Evolutionary conservation across 2,113 vertebrate genomes (phyloP).

Genomic region (Petromus typicus): DNA sequence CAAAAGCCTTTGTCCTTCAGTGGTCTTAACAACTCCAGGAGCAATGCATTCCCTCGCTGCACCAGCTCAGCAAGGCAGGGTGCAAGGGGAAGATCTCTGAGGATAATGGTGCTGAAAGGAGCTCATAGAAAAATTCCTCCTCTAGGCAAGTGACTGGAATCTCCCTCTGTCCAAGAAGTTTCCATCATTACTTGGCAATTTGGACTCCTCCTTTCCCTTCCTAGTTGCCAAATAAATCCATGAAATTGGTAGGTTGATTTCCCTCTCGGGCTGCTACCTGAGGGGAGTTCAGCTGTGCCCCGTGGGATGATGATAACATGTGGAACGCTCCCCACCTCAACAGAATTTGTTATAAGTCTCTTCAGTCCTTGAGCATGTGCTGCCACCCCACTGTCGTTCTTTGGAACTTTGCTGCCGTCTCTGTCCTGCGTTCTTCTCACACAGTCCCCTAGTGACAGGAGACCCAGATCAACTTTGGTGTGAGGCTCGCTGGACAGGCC

Average conservation of each 20-base stretch:
- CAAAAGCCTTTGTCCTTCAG: neutral
- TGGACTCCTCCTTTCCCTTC: neutral
- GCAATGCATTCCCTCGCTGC: accelerated
- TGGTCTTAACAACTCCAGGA: neutral
- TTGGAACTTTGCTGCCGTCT: neutral
- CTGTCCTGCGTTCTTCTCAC: neutral
- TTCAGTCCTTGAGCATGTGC: neutral
- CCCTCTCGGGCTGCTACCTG: neutral
- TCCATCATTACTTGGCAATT: neutral
- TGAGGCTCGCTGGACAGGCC: neutral
- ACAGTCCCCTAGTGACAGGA: neutral
- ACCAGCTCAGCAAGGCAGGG: neutral
- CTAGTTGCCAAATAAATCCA: neutral
- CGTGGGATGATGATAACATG: neutral
- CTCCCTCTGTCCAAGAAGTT: neutral
- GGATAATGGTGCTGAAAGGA: neutral
- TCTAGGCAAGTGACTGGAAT: neutral
- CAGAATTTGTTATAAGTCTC: neutral
- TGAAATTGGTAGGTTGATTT: neutral
- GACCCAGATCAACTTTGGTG: neutral
- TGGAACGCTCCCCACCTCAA: neutral
- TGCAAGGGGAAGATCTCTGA: neutral
- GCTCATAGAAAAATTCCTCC: neutral
- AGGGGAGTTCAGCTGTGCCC: neutral
- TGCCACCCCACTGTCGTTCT: neutral